phyloP scores from a whole-genome alignment of 2,797 vertebrate genomes.

The Cyprinella venusta region DNA sequence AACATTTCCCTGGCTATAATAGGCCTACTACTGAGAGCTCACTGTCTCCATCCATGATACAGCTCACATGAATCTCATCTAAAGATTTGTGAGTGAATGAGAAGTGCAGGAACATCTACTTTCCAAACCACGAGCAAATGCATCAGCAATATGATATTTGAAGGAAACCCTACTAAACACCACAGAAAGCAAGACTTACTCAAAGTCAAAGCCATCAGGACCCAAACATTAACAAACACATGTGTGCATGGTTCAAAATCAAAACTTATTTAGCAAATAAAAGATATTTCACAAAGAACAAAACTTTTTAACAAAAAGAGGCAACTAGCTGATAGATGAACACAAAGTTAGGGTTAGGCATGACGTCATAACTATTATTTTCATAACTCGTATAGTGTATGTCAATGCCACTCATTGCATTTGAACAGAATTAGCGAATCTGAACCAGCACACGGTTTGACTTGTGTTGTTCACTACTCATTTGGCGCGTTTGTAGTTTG shows the following conservation, averaged over 20 bases:
- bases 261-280: background rate
- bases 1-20: background rate
- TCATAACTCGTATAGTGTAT: too few species aligned
- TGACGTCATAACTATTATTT: too few species aligned
- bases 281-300: background rate
- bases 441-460: too few species aligned
- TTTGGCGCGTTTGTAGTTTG: background rate
- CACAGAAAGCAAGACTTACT: background rate
- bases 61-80: conserved; percentile 39
- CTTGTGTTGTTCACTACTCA: background rate
- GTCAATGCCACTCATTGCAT: too few species aligned
- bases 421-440: too few species aligned
- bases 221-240: background rate
- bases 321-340: too few species aligned
- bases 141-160: background rate
- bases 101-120: background rate
- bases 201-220: background rate
- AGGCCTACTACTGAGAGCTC: too few species aligned
- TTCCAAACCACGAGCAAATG: background rate
- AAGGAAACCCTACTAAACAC: background rate
- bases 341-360: too few species aligned
- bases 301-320: too few species aligned
- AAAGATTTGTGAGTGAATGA: background rate
- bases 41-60: background rate
- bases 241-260: background rate